Conservation (phyloP, 2,113 vertebrate species). For the Atherinomorus stipes region DNA sequence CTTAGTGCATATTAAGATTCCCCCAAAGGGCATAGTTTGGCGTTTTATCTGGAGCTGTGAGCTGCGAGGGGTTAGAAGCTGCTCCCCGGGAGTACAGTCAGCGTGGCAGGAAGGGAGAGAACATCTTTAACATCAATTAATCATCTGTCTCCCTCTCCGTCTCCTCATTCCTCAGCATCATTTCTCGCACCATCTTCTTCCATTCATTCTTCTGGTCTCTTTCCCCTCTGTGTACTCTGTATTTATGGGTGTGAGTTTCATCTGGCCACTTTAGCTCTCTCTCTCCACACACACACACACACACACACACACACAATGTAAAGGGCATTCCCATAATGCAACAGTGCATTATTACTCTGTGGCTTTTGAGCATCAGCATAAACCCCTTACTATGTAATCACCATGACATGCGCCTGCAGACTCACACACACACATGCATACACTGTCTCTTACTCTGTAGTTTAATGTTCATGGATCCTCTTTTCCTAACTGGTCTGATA, state of each 20-base stretch:
- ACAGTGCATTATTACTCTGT: constrained; percentile 59
- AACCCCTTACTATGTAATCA: constrained; percentile 69
- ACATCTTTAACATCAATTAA: constrained; percentile 74
- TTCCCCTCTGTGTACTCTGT: neutral
- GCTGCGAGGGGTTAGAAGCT: constrained; percentile 65
- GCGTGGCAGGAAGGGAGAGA: constrained; percentile 34
- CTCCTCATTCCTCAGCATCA: constrained; percentile 27
- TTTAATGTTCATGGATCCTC: constrained; percentile 18
- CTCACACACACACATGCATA: constrained; percentile 27
- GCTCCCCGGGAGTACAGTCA: constrained; percentile 55
- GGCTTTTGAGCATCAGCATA: constrained; percentile 65
- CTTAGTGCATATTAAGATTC: constrained; percentile 49
- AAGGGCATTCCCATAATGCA: constrained; percentile 76
- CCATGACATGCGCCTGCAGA: constrained; percentile 44
- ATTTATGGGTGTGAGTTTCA: neutral
- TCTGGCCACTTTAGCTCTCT: constrained; percentile 50
- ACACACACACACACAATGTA: constrained; percentile 46
- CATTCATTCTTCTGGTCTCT: constrained; percentile 24
- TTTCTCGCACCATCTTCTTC: constrained; percentile 26
- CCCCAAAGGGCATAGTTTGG: constrained; percentile 67
- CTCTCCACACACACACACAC: no score
- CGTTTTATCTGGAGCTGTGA: constrained; percentile 71
- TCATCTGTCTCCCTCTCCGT: constrained; percentile 53
- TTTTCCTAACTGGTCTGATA: constrained; percentile 13
- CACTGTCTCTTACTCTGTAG: constrained; percentile 10